Percentiles rank a stretch among this genome's conserved stretches.
Evolutionary conservation across 2,797 vertebrate genomes (phyloP).

Genomic region (Geotrypetes seraphini): DNA sequence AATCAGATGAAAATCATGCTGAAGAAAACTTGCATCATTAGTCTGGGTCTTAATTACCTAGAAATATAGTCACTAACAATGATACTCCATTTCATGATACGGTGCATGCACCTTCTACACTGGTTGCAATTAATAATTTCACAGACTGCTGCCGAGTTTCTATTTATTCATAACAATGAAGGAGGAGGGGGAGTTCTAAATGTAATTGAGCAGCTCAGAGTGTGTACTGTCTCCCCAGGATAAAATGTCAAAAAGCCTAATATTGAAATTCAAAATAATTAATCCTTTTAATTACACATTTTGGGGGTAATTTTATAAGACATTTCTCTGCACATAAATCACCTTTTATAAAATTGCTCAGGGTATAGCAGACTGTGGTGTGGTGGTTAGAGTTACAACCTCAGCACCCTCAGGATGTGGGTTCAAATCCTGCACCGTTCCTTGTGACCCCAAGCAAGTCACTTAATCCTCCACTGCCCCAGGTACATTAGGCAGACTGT

Average conservation of each 20-base stretch:
- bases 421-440: no score
- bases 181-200: slow-evolving; percentile 57
- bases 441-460: no score
- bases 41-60: slow-evolving; percentile 97
- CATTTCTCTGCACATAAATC: no score
- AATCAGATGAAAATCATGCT: slow-evolving; percentile 99
- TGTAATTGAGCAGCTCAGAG: slow-evolving; percentile 67
- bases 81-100: slow-evolving; percentile 71
- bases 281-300: slow-evolving; percentile 45
- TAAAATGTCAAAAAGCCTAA: slow-evolving; percentile 78
- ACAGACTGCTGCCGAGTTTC: slow-evolving; percentile 61
- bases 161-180: slow-evolving; percentile 77
- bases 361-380: no score
- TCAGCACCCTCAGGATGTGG: no score
- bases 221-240: slow-evolving; percentile 51
- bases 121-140: slow-evolving; percentile 71
- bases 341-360: no score
- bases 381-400: no score
- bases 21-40: slow-evolving; percentile 97
- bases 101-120: slow-evolving; percentile 71
- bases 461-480: no score
- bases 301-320: no score
- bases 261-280: slow-evolving; percentile 72
- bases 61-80: slow-evolving; percentile 89
- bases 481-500: no score